A percentile compares a stretch with the other conserved stretches of the same genome.
phyloP scores from a whole-genome alignment of 1,140 invertebrate genomes.

The Sarcophaga peregrina region DNA sequence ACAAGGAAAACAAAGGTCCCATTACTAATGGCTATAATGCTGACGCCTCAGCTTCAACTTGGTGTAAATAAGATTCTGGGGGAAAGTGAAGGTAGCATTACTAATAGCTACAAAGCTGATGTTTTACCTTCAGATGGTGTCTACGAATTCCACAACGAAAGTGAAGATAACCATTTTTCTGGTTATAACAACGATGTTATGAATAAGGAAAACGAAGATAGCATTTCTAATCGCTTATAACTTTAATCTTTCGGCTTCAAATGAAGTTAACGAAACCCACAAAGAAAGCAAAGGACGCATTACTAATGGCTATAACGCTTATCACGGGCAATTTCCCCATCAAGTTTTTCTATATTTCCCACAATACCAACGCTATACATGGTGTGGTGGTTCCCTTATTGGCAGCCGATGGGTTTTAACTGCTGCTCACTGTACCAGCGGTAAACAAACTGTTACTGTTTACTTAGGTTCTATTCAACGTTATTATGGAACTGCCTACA shows the following conservation, averaged over 20 bases:
- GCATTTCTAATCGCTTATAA: constrained; percentile 59
- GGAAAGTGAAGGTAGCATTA: background rate
- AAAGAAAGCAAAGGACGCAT: constrained; percentile 59
- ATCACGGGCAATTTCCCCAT: constrained; percentile 64
- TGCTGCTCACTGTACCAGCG: constrained; percentile 70
- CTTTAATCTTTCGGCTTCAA: too few species aligned
- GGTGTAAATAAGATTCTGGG: background rate
- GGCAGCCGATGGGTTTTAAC: constrained; percentile 70
- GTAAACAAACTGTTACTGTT: background rate
- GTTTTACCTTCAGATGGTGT: too few species aligned
- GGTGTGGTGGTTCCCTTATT: constrained; percentile 71
- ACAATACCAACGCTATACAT: constrained; percentile 47
- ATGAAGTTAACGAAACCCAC: too few species aligned
- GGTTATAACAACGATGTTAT: too few species aligned
- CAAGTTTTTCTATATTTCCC: constrained; percentile 61
- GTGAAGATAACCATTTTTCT: too few species aligned
- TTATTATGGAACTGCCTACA: constrained; percentile 22
- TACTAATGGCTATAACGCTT: constrained; percentile 56
- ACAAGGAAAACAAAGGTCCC: too few species aligned
- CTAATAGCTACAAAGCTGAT: constrained; percentile 47
- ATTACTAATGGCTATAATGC: too few species aligned
- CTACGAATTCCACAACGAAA: background rate
- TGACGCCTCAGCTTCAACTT: background rate
- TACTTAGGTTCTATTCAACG: constrained; percentile 16
- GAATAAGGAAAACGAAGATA: constrained; percentile 49